These are phyloP conservation scores for Cheumatopsyche charites DNA, from an alignment of 1,140 invertebrate species.

Conservation along the genomic window DNA sequence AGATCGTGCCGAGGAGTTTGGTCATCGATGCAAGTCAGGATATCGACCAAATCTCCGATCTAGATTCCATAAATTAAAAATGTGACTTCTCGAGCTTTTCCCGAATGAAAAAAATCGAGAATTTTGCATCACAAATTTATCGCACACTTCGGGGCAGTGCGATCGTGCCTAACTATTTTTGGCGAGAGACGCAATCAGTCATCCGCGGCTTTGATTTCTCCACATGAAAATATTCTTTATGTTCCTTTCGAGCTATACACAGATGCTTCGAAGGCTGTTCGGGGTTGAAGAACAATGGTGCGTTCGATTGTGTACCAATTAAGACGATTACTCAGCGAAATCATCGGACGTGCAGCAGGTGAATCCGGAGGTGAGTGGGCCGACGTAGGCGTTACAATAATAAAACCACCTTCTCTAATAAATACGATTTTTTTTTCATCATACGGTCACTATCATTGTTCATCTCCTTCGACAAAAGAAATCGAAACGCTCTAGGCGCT, in stretches of 20 bases:
- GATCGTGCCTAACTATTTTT: neutral
- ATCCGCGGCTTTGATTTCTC: neutral
- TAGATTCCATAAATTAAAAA: constrained; percentile 42
- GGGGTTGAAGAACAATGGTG: constrained; percentile 25
- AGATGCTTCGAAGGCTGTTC: neutral
- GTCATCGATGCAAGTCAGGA: constrained; percentile 31
- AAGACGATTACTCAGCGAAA: constrained; percentile 34
- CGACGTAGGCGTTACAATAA: constrained; percentile 25
- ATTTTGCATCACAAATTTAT: neutral
- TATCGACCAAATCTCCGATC: constrained; percentile 20
- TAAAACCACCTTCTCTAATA: constrained; percentile 23
- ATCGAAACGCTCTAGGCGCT: constrained; percentile 19
- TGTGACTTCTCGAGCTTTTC: constrained; percentile 9
- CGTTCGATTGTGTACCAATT: constrained; percentile 31
- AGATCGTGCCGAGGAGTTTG: constrained; percentile 38
- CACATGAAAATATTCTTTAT: neutral
- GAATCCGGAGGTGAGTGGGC: constrained; percentile 28
- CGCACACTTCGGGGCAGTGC: neutral
- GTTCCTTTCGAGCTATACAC: neutral
- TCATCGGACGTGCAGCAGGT: constrained; percentile 27
- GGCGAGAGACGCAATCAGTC: neutral
- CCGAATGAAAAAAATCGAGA: too few species aligned
- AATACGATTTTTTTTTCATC: constrained; percentile 20
- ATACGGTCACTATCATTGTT: neutral
- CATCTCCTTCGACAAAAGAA: constrained; percentile 9